phyloP scores from a whole-genome alignment of 2,797 vertebrate species.

The Alectoris magna region DNA sequence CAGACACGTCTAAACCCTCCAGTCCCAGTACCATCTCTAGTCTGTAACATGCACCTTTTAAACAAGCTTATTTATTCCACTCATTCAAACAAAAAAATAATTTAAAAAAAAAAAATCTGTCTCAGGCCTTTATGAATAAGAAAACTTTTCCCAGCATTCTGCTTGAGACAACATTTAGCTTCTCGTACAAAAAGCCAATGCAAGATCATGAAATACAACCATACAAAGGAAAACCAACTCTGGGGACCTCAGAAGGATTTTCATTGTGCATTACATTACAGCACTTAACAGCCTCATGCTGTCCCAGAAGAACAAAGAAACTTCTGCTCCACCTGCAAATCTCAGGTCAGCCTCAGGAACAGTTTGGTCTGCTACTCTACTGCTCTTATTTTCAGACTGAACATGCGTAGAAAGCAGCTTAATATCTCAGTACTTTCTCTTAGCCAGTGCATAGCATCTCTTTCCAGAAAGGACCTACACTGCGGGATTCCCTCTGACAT shows the following conservation, averaged over 20 bases:
- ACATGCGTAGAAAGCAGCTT: slow-evolving; percentile 46
- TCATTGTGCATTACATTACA: not conserved
- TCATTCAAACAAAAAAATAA: not conserved
- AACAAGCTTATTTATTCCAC: not conserved
- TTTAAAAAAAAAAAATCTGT: not conserved
- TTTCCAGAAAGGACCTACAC: not conserved
- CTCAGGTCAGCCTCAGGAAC: not conserved
- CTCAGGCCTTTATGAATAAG: not conserved
- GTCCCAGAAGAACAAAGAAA: not conserved
- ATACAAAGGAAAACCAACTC: not conserved
- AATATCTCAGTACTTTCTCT: slow-evolving; percentile 51
- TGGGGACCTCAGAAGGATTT: not conserved
- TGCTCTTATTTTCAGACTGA: slow-evolving; percentile 5
- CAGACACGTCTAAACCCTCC: not conserved
- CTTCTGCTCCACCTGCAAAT: not conserved
- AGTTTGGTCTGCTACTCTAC: not conserved
- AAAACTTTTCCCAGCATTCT: not conserved
- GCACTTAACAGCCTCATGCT: not conserved
- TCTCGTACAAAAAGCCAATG: not conserved
- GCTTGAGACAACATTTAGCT: not conserved
- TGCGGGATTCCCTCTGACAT: not conserved
- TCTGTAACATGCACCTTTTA: not conserved
- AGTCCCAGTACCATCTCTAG: not conserved
- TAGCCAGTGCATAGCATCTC: not conserved
- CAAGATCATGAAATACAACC: not conserved